These are phyloP conservation scores for Lepetodrilus schrolli DNA, from an alignment of 2,888 invertebrate genomes.

Conservation along the genomic window DNA sequence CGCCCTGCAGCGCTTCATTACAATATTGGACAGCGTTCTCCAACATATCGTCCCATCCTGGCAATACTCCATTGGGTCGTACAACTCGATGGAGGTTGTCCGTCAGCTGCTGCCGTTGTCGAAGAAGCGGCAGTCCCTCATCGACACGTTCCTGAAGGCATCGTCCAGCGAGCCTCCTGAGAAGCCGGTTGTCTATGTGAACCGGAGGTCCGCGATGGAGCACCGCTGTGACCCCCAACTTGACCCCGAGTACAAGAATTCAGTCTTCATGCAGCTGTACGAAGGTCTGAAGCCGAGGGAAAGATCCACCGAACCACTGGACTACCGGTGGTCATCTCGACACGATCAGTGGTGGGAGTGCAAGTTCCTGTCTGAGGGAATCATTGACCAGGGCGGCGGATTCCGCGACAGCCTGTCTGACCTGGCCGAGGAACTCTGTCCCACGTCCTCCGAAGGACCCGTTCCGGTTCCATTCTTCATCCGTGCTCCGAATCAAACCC, in stretches of 20 bases:
- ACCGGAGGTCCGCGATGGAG: constrained; percentile 71
- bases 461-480: constrained; percentile 73
- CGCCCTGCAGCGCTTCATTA: constrained; percentile 71
- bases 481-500: constrained; percentile 72
- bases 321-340: constrained; percentile 65
- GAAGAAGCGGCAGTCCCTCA: constrained; percentile 66
- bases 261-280: constrained; percentile 73
- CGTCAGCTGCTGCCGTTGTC: constrained; percentile 72
- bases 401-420: constrained; percentile 75
- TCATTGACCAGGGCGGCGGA: constrained; percentile 76
- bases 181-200: constrained; percentile 69
- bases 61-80: constrained; percentile 70
- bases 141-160: constrained; percentile 72
- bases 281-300: constrained; percentile 73
- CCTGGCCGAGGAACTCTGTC: constrained; percentile 74
- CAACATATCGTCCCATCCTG: constrained; percentile 72
- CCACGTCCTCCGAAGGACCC: constrained; percentile 61
- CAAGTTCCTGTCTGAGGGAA: constrained; percentile 74
- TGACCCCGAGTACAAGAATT: constrained; percentile 70
- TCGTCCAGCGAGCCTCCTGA: constrained; percentile 68
- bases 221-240: constrained; percentile 67
- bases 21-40: constrained; percentile 71
- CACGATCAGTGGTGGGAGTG: constrained; percentile 76
- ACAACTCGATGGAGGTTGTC: constrained; percentile 67
- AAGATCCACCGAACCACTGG: constrained; percentile 63